Percentiles rank a stretch among this genome's conserved stretches.
phyloP scores from a whole-genome alignment of 1,140 invertebrate genomes.

The Meloidogyne floridensis region DNA sequence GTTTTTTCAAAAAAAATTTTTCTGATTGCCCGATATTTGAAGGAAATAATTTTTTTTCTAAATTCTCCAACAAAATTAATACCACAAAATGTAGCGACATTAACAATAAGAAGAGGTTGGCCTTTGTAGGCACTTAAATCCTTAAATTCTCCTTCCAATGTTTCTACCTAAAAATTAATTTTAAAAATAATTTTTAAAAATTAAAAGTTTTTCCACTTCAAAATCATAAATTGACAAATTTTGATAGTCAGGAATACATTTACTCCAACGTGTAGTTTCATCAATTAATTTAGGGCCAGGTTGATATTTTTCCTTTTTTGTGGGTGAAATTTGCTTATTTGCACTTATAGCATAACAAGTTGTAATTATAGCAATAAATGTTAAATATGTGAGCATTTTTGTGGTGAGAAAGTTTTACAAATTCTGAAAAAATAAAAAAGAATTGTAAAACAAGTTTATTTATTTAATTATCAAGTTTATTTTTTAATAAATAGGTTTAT shows the following conservation, averaged over 20 bases:
- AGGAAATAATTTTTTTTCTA: neutral
- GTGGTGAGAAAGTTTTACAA: neutral
- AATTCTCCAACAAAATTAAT: slow-evolving; percentile 24
- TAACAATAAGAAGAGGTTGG: slow-evolving; percentile 67
- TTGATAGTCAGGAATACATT: slow-evolving; percentile 47
- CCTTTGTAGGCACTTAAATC: slow-evolving; percentile 66
- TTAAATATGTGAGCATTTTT: slow-evolving; percentile 8
- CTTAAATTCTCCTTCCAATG: slow-evolving; percentile 59
- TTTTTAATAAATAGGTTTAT: too few species aligned
- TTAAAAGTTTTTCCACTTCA: slow-evolving; percentile 46
- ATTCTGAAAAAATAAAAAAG: neutral
- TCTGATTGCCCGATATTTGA: too few species aligned
- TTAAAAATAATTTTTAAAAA: neutral
- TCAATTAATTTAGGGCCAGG: slow-evolving; percentile 64
- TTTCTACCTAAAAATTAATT: slow-evolving; percentile 20
- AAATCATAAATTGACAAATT: slow-evolving; percentile 64
- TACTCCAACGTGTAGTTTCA: slow-evolving; percentile 63
- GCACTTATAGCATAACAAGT: neutral
- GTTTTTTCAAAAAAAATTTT: too few species aligned
- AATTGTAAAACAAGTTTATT: too few species aligned
- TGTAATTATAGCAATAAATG: neutral
- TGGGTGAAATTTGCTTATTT: neutral
- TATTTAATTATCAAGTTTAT: too few species aligned
- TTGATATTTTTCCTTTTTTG: slow-evolving; percentile 26
- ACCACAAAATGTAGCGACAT: slow-evolving; percentile 69